Percentiles rank a stretch among this genome's conserved stretches.
Evolutionary conservation across 2,888 invertebrate genomes (phyloP).

Genomic region (Trichogramma evanescens): DNA sequence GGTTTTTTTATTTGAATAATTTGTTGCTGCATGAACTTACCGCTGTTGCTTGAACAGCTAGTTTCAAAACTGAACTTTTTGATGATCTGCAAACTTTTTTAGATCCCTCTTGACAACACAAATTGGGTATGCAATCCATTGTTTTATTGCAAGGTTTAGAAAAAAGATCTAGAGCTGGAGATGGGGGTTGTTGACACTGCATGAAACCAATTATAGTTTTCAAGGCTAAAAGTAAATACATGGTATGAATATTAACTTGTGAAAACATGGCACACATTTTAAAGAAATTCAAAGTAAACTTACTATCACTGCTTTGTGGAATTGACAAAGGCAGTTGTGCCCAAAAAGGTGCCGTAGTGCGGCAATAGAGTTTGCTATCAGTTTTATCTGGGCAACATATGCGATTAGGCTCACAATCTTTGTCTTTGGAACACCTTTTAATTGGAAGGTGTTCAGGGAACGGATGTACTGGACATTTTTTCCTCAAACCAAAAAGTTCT

Average conservation of each 20-base stretch:
- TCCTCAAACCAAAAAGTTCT: conserved; percentile 65
- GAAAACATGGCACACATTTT: not conserved
- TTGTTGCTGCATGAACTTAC: conserved; percentile 36
- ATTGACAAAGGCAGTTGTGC: conserved; percentile 53
- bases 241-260: not conserved
- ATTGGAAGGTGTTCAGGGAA: conserved; percentile 66
- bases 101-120: conserved; percentile 72
- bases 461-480: conserved; percentile 62
- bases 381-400: conserved; percentile 68
- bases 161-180: conserved; percentile 63
- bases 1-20: not conserved
- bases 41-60: conserved; percentile 59
- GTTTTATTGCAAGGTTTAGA: conserved; percentile 64
- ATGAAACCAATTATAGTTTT: conserved; percentile 52
- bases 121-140: conserved; percentile 71
- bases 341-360: conserved; percentile 62
- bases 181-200: conserved; percentile 65
- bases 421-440: conserved; percentile 60
- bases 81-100: conserved; percentile 68
- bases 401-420: conserved; percentile 64
- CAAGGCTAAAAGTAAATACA: conserved; percentile 28
- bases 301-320: conserved; percentile 52
- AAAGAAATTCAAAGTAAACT: not conserved
- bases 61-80: conserved; percentile 61
- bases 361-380: conserved; percentile 57